Evolutionary conservation across 1,140 invertebrate genomes (phyloP).

Genomic region (Rhyacophila brunnea): DNA sequence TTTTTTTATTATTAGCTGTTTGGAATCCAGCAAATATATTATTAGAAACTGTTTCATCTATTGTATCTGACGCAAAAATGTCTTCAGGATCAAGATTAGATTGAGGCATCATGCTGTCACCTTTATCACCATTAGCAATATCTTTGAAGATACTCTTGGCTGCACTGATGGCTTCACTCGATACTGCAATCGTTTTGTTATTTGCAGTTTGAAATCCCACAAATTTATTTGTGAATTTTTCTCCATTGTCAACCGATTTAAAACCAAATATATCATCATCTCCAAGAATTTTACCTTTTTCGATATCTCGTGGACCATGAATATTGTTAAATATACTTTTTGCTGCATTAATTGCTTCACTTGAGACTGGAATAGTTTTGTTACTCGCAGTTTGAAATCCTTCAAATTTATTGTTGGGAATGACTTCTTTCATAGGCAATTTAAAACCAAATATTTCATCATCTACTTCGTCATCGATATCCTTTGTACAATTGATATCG

Average conservation of each 20-base stretch:
- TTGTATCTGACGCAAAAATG: too few species aligned
- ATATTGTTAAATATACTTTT: constrained; percentile 36
- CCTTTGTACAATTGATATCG: background rate
- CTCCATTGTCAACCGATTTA: too few species aligned
- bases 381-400: constrained; percentile 31
- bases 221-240: background rate
- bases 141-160: background rate
- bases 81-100: too few species aligned
- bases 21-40: constrained; percentile 35
- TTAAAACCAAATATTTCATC: too few species aligned
- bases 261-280: too few species aligned
- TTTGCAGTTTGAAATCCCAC: background rate
- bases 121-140: background rate
- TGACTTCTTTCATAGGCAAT: too few species aligned
- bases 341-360: constrained; percentile 36
- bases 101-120: too few species aligned
- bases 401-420: too few species aligned
- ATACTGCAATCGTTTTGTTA: constrained; percentile 1
- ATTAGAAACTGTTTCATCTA: too few species aligned
- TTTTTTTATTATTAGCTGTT: constrained; percentile 39
- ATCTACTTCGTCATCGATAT: background rate
- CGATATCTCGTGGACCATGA: constrained; percentile 1
- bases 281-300: too few species aligned
- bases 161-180: background rate
- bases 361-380: constrained; percentile 37